These are phyloP conservation scores for Scolopax mira DNA, from an alignment of 2,113 vertebrate genomes.

Conservation along the genomic window DNA sequence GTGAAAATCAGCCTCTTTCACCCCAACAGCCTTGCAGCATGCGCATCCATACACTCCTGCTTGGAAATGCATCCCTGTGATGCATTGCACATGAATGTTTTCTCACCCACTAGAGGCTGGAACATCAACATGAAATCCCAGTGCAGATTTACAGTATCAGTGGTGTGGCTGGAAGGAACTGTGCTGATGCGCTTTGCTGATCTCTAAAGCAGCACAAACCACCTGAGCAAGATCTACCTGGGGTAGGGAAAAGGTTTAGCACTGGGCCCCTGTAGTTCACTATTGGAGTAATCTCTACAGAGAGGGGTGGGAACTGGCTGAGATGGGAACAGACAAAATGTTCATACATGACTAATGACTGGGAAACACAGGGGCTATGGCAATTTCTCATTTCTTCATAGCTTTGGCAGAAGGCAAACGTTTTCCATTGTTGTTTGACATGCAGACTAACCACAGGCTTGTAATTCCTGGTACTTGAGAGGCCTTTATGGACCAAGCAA, in stretches of 20 bases:
- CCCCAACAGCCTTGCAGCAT: background rate
- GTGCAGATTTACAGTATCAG: background rate
- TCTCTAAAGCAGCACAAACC: background rate
- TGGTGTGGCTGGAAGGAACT: background rate
- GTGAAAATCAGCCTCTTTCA: background rate
- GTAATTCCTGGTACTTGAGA: background rate
- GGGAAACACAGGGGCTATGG: background rate
- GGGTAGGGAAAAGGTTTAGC: background rate
- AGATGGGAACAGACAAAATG: background rate
- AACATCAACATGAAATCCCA: background rate
- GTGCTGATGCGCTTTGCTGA: rapidly evolving
- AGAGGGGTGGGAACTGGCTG: background rate
- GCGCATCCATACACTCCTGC: background rate
- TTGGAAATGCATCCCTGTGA: background rate
- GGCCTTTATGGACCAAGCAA: background rate
- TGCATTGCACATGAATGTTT: too few relatives aligned
- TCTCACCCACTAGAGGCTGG: background rate
- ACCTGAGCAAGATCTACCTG: background rate
- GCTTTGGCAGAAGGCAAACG: background rate
- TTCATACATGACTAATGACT: background rate
- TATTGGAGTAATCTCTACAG: background rate
- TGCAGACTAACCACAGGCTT: background rate
- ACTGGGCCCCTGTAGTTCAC: background rate
- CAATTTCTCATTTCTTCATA: background rate
- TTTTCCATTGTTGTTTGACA: background rate